Evolutionary conservation across 2,113 vertebrate genomes (phyloP).

Genomic region (Corythaeola cristata): DNA sequence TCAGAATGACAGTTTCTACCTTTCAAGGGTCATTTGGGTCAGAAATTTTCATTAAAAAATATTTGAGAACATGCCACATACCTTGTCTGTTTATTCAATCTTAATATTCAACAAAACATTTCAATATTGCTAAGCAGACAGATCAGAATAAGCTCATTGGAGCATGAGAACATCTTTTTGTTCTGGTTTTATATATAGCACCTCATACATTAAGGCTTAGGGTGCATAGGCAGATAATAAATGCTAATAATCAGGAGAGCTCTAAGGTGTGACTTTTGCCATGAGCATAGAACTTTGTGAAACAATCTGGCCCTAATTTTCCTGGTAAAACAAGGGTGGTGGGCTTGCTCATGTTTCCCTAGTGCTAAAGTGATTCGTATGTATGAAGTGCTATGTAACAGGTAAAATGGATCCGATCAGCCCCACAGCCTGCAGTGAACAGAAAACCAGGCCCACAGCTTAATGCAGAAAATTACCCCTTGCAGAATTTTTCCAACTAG

Average conservation of each 20-base stretch:
- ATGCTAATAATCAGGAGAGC: background rate
- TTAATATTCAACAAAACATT: slow-evolving; percentile 51
- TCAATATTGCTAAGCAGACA: slow-evolving; percentile 44
- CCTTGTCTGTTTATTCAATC: slow-evolving; percentile 52
- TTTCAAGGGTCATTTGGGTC: slow-evolving; percentile 34
- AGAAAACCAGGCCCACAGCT: background rate
- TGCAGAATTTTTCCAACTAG: background rate
- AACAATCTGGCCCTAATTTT: background rate
- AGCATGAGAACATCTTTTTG: background rate
- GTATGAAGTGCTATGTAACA: background rate
- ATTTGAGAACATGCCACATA: slow-evolving; percentile 53
- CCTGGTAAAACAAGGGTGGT: background rate
- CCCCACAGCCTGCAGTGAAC: background rate
- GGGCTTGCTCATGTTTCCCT: rapidly evolving
- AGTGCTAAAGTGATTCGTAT: background rate
- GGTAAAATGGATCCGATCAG: background rate
- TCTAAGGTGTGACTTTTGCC: background rate
- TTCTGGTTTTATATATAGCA: slow-evolving; percentile 3
- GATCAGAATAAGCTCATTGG: background rate
- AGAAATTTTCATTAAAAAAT: slow-evolving; percentile 67
- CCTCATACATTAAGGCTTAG: background rate
- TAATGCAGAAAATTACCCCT: background rate
- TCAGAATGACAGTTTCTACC: slow-evolving; percentile 51
- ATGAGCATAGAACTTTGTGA: background rate
- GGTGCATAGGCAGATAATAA: background rate